Base-by-base conservation (phyloP, 1,140 invertebrate species). In the Brachionus asplanchnoidis region DNA sequence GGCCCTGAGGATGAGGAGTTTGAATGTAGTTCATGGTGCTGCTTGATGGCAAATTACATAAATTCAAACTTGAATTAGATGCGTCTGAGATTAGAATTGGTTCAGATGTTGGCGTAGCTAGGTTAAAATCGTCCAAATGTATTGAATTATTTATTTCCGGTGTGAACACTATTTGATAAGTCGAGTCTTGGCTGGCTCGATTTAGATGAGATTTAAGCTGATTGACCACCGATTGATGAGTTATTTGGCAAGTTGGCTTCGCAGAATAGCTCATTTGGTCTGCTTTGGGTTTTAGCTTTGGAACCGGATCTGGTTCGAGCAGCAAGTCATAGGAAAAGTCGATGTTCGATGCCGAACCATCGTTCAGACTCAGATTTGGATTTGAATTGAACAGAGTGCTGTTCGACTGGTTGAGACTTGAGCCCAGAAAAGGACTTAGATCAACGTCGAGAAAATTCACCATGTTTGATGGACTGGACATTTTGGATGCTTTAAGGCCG, bases 271-370 rank as follows among this genome's bases (percentile, higher is more conserved):
- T 75, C 36, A 75, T 42, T 14, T 42, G 26, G 12, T 68, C 17
- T 42, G 11, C n/a, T 42, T 40, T 75, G 12, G 40, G 9, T 17
- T 42, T 40, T 42, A 14, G 3, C n/a, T 23, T 26, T 77, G 42
- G 73, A 77, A 77, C 73, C 73, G 42, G 73, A 44, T 77, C 73
- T 77, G 73, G 73, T 77, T 77, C 73, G 17, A 75, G 40, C 32
- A 77, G 26, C 23, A 50, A 77, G 73, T 77, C 40, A 20, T 28
- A 50, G 17, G 73, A 77, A 8, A 50, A 77, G 11, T 77, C 73
- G 17, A 36, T 4, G 50, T 26, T 77, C 4, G 42, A 23, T 17
- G n/a, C 23, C 11, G 73, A 14, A 12, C 9, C 11, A 9, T 77
- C 73, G 9, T 46, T 77, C 9, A 77, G 14, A 8, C 12, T 28